Conservation (phyloP, 2,113 vertebrate species). For the Ochotona princeps region DNA sequence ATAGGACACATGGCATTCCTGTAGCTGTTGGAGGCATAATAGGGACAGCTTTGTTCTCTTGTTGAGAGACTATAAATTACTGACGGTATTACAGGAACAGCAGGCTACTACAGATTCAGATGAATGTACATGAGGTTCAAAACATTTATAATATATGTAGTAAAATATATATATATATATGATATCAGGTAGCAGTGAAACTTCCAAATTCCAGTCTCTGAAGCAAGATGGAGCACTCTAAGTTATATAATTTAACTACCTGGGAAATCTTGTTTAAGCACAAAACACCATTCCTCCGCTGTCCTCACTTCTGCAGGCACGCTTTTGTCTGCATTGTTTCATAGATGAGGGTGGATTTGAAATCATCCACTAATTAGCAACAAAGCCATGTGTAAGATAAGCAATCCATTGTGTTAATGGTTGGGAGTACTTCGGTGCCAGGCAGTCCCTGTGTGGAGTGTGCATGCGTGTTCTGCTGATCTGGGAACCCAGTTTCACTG, state of each 20-base stretch:
- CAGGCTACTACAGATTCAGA: fast-evolving
- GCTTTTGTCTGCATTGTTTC: too few species aligned
- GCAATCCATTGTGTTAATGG: fast-evolving
- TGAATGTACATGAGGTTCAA: background rate
- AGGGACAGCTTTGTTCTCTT: background rate
- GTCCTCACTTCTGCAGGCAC: fast-evolving
- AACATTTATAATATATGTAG: too few species aligned
- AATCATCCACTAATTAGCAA: fast-evolving
- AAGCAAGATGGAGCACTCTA: background rate
- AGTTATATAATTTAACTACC: too few species aligned
- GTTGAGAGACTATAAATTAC: background rate
- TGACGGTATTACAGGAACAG: too few species aligned
- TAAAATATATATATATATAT: too few species aligned
- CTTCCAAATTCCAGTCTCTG: background rate
- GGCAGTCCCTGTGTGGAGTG: background rate
- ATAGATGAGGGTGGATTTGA: fast-evolving
- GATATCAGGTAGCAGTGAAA: background rate
- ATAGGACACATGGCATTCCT: background rate
- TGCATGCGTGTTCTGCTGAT: background rate
- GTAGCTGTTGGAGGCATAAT: fast-evolving
- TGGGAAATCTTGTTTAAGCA: too few species aligned
- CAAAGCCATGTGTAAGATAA: background rate
- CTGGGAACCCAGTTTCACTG: background rate
- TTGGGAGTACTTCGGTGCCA: too few species aligned
- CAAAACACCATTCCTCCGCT: background rate